phyloP scores from a whole-genome alignment of 2,113 vertebrate genomes.

The Anoura caudifer region DNA sequence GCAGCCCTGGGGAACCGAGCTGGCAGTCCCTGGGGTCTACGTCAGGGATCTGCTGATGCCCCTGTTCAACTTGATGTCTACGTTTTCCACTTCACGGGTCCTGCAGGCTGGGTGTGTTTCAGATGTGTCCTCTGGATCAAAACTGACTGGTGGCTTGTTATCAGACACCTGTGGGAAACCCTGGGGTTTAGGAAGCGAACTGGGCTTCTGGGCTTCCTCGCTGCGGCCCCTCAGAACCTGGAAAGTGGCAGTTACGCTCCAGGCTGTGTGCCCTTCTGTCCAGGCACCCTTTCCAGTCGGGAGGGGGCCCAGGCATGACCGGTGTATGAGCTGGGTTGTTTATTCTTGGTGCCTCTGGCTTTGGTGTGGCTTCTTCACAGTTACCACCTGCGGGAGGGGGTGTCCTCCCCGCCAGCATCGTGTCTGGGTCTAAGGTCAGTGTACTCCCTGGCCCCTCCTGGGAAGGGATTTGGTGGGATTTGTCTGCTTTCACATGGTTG shows the following conservation, averaged over 20 bases:
- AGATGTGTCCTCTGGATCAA: neutral
- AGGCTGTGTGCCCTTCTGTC: neutral
- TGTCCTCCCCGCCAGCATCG: rapidly evolving
- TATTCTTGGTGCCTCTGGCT: neutral
- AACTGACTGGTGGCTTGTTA: neutral
- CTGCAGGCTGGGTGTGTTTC: neutral
- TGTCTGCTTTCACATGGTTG: neutral
- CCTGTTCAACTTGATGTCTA: too few species aligned
- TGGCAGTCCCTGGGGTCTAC: neutral
- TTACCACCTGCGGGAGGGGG: neutral
- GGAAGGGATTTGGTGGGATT: neutral
- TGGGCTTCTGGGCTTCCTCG: too few species aligned
- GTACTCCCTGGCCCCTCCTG: neutral
- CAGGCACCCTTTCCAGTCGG: neutral
- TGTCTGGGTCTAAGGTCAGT: neutral
- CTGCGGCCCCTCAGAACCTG: neutral
- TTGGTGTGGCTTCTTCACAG: neutral
- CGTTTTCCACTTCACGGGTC: neutral
- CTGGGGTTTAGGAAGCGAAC: neutral
- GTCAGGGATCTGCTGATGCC: neutral
- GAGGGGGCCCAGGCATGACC: neutral
- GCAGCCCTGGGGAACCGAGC: neutral
- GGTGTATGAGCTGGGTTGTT: neutral
- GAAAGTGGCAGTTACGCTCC: neutral
- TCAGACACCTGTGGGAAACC: neutral